Base-by-base conservation (phyloP, 1,140 invertebrate genomes). In the Pogonognathellus flavescens region DNA sequence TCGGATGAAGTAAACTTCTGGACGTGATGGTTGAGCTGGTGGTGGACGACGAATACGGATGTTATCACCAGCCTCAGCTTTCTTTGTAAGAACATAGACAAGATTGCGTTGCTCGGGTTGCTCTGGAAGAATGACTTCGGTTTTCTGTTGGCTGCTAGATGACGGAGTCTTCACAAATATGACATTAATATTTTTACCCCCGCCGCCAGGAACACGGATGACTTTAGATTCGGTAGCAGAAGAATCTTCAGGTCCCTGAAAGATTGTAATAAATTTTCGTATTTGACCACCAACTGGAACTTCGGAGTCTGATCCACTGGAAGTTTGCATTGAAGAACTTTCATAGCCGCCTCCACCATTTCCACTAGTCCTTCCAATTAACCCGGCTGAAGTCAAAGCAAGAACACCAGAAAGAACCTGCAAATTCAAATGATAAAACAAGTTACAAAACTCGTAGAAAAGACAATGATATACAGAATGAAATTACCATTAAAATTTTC, bases 161-260 rank as follows among this genome's bases (percentile, higher is more conserved):
- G 95, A 94, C 62, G 95, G 95, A 3, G 95, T 95, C 91, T 96
- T 96, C 89, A 96, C 96, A 92, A 96, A 96, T 55, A 96, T 95
- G 88, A 96, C 96, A 90, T 96, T 96, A 92, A 96, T 96, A 18
- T 18, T 49, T 10, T 95, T 94, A 7, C 95, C 93, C 11, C 18
- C 60, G 18, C 13, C 50, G 22, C 50, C 53, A 13, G 50, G 62
- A 80, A 50, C 82, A 18, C 80, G 49, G 5, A 81, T 81, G 0
- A 81, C 50, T 18, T 49, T 18, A 50, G 93, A 93, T 62, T 92
- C 92, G 3, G 86, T 87, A 0, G 88, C 89, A 20, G 90, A 89
- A 0, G 90, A 82, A n/a, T 76, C 70, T 6, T 76, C 70, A 16
- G 70, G 70, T 0, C 13, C 70, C 31, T 49, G 22, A 22, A 31